Percentiles rank a stretch among this genome's conserved stretches.
These are phyloP conservation scores for Gouania willdenowi DNA, from an alignment of 2,797 vertebrate species.

Conservation along the genomic window DNA sequence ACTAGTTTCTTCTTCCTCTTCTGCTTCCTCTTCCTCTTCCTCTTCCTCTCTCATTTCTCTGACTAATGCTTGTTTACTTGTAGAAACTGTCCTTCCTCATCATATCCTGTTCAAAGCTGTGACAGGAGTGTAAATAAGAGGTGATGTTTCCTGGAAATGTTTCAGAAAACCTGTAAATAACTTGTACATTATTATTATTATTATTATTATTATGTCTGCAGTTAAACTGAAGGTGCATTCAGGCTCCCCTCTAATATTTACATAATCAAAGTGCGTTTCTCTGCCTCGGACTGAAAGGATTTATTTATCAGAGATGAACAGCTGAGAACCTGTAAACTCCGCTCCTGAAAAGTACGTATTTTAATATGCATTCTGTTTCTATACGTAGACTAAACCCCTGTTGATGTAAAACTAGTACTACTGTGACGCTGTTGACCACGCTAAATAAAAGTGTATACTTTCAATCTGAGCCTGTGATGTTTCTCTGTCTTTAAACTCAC, in stretches of 20 bases:
- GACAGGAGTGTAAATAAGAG: constrained; percentile 34
- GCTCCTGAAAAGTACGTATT: constrained; percentile 79
- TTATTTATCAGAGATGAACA: constrained; percentile 73
- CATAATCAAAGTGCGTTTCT: constrained; percentile 59
- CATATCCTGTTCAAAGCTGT: constrained; percentile 62
- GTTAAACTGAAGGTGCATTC: constrained; percentile 69
- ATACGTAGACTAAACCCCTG: constrained; percentile 83
- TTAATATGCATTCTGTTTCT: constrained; percentile 88
- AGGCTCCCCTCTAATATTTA: constrained; percentile 68
- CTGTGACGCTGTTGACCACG: constrained; percentile 90
- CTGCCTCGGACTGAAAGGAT: constrained; percentile 72
- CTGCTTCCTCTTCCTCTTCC: not conserved
- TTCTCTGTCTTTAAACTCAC: not conserved
- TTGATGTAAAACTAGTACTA: constrained; percentile 91
- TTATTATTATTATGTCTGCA: constrained; percentile 62
- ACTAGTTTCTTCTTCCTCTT: too few species aligned
- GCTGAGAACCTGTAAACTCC: constrained; percentile 65
- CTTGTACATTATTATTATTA: constrained; percentile 78
- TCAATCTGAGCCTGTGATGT: constrained; percentile 31
- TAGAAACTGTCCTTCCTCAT: constrained; percentile 69
- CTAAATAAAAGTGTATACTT: constrained; percentile 87
- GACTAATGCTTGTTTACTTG: constrained; percentile 54
- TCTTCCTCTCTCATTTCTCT: constrained; percentile 28
- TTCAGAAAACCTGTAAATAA: constrained; percentile 74
- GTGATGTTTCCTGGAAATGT: constrained; percentile 10